Evolutionary conservation across 2,888 invertebrate genomes (phyloP).

Genomic region (Tortricodes alternella): DNA sequence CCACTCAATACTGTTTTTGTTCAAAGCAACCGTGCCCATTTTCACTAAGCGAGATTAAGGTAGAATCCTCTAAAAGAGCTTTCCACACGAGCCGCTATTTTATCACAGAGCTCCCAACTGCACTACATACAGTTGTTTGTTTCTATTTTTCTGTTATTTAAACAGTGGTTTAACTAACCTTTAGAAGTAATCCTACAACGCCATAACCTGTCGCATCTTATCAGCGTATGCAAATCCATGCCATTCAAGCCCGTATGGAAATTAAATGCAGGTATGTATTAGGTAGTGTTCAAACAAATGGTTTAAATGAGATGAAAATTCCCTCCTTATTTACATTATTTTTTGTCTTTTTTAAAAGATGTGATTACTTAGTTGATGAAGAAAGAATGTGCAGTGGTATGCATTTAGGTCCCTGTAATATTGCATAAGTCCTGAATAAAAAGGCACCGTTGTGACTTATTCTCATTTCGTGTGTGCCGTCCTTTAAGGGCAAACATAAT

Average conservation of each 20-base stretch:
- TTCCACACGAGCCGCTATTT: not conserved
- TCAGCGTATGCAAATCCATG: constrained; percentile 20
- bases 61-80: not conserved
- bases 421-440: too few relatives aligned
- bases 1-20: too few relatives aligned
- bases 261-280: not conserved
- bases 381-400: too few relatives aligned
- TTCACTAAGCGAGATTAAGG: not conserved
- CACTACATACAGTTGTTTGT: not conserved
- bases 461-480: constrained; percentile 40
- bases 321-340: too few relatives aligned
- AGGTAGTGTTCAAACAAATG: too few relatives aligned
- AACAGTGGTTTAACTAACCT: not conserved
- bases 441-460: not conserved
- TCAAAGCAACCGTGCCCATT: not conserved
- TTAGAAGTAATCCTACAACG: not conserved
- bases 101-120: not conserved
- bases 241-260: constrained; percentile 20
- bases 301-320: not conserved
- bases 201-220: not conserved
- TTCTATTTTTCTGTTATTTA: not conserved
- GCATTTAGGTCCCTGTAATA: too few relatives aligned
- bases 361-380: too few relatives aligned
- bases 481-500: constrained; percentile 58
- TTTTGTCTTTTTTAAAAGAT: too few relatives aligned